These are phyloP conservation scores for Sparidentex hasta DNA, from an alignment of 2,797 vertebrate genomes.

Conservation along the genomic window DNA sequence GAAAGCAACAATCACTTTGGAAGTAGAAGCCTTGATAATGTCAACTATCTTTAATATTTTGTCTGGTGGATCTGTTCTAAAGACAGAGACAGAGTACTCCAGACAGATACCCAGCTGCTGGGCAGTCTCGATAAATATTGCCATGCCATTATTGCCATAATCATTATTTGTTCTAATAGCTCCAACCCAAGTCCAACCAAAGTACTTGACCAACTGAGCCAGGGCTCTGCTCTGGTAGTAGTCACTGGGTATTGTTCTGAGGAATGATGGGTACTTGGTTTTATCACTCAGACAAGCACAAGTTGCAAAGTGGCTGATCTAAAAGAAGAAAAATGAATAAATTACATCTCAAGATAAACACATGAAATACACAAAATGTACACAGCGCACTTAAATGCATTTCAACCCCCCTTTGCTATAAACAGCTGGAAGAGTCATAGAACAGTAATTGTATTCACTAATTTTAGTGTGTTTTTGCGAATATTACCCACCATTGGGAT, in stretches of 20 bases:
- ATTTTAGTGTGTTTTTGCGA: background rate
- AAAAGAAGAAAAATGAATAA: background rate
- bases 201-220: constrained; percentile 79
- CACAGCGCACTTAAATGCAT: background rate
- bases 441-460: background rate
- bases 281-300: constrained; percentile 83
- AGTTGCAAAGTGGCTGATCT: constrained; percentile 82
- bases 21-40: constrained; percentile 65
- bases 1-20: constrained; percentile 73
- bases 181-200: constrained; percentile 84
- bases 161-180: constrained; percentile 78
- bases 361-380: background rate
- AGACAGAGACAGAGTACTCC: constrained; percentile 75
- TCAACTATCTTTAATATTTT: constrained; percentile 65
- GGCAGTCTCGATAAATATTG: constrained; percentile 65
- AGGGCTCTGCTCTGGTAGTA: constrained; percentile 82
- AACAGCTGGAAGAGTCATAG: background rate
- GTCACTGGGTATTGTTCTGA: constrained; percentile 84
- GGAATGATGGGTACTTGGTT: constrained; percentile 80
- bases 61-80: constrained; percentile 68
- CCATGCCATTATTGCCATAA: constrained; percentile 77
- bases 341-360: background rate
- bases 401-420: background rate
- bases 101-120: constrained; percentile 73
- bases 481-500: constrained; percentile 67